Base-by-base conservation (phyloP, 1,140 invertebrate species). In the Coboldia fuscipes region DNA sequence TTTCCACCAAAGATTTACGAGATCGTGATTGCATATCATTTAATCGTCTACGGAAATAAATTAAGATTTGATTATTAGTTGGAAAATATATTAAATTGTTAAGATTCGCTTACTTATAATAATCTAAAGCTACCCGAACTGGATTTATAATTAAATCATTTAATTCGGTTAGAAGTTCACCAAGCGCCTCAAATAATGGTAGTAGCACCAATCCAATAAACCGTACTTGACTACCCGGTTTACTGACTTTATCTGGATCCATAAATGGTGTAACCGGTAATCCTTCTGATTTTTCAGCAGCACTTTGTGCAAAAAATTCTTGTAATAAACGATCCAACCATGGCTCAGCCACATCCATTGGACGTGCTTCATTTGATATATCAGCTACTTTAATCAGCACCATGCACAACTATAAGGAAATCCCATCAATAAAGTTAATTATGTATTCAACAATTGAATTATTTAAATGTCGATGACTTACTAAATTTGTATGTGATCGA, bases 241-340 rank as follows among this genome's bases (percentile, higher is more conserved):
- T 85, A 24, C 78, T 83, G 10, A 86, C 77, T 58, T 83, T 84
- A 37, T 85, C 79, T n/a, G 80, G 64, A 49, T 86, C 82, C 82
- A 86, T 86, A 47, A 85, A 86, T 1, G 81, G 80, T 6, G 81
- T 82, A 1, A 85, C 79, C 2, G 81, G 80, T 36, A 86, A 59
- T 7, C 81, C 80, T 51, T 83, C 77, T 26, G 78, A 59, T 48
- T 85, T 85, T 47, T 86, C 81, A 6, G 75, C 69, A 39, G 84
- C 81, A 48, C 76, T 81, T 58, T 85, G 76, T 39, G 75, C 74
- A 45, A 80, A 81, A 47, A 79, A 81, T 47, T 81, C 75, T 48
- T 79, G 62, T 15, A 85, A 57, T 7, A 86, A 57, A 40, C 73
- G 71, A 39, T 85, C 81, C 30, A 85, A 51, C 81, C 82, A 86